phyloP scores from a whole-genome alignment of 2,797 vertebrate species.

The Melanitta fusca region DNA sequence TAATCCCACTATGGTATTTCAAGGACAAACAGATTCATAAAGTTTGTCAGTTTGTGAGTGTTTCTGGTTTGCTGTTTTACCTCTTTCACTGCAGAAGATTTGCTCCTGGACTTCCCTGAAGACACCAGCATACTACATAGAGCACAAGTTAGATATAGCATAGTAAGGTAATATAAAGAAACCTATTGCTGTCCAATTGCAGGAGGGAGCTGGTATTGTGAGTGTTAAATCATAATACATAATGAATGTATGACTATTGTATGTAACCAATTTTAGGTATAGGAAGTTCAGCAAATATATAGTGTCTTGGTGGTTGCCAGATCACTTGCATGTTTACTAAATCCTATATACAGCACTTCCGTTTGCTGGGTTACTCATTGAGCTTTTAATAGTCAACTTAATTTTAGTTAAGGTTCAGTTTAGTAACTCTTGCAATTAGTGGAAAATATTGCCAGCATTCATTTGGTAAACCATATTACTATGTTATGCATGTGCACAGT shows the following conservation, averaged over 20 bases:
- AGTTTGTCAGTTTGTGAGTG: neutral
- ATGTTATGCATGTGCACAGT: neutral
- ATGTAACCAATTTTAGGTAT: slow-evolving; percentile 25
- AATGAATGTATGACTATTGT: neutral
- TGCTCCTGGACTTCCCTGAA: neutral
- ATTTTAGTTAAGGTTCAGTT: slow-evolving; percentile 77
- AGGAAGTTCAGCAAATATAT: slow-evolving; percentile 38
- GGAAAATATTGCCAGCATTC: slow-evolving; percentile 60
- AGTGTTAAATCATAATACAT: neutral
- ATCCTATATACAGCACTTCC: slow-evolving; percentile 27
- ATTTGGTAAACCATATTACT: slow-evolving; percentile 48
- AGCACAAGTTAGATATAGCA: neutral
- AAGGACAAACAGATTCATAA: neutral
- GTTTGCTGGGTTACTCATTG: slow-evolving; percentile 60
- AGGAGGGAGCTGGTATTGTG: neutral
- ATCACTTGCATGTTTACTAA: slow-evolving; percentile 44
- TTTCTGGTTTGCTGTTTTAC: neutral
- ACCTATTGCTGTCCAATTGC: neutral
- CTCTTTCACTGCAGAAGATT: neutral
- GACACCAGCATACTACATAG: neutral
- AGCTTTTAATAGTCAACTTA: slow-evolving; percentile 76
- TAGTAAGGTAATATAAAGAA: neutral
- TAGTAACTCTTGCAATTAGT: slow-evolving; percentile 73
- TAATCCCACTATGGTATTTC: neutral
- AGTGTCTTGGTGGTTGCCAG: slow-evolving; percentile 9